Evolutionary conservation across 2,888 invertebrate genomes (phyloP), one percentile per base, ranked within the genome.

Genomic region (Xylocampa areola): DNA sequence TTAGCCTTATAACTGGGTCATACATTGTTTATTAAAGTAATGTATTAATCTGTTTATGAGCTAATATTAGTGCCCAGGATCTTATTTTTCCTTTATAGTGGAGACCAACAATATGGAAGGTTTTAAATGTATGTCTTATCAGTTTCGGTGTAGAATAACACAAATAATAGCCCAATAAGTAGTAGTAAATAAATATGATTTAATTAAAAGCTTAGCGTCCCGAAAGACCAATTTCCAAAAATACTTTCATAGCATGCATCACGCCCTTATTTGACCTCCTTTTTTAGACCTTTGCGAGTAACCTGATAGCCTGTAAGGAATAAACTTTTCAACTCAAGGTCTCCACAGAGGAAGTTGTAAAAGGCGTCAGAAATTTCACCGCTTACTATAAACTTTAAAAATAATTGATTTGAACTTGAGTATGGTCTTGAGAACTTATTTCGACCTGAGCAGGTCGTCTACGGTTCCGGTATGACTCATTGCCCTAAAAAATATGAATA

Each of bases 381-480:
- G 23, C 7, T 37, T 36, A 19, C 53, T 21, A 47, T 68, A 50
- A 59, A 49, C 33, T 68, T 37, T 32, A 40, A 37, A 23, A 52
- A 39, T 62, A 53, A 76, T 66, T 36, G 44, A 32, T 64, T 8
- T 65, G 51, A 57, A 65, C 74, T 76, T 68, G 64, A 41, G 10
- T 10, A 13, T 39, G 53, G 17, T 70, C 35, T 72, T 62, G 68
- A 60, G 8, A 39, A 11, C 21, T 29, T 33, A 36, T 39, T 39
- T 43, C 57, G 59, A 73, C 77, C 73, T 76, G 47, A 58, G 2
- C 23, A 58, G 50, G 39, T 49, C 57, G 35, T 21, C 23, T 5
- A 39, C 41, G 29, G 65, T 77, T 79, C 79, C 77, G 65, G 63
- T 48, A 16, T 76, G 71, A 76, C 58, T 74, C 68, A 67, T 37